These are phyloP conservation scores for Molorchus minor DNA, from an alignment of 2,888 invertebrate species.

Conservation along the genomic window DNA sequence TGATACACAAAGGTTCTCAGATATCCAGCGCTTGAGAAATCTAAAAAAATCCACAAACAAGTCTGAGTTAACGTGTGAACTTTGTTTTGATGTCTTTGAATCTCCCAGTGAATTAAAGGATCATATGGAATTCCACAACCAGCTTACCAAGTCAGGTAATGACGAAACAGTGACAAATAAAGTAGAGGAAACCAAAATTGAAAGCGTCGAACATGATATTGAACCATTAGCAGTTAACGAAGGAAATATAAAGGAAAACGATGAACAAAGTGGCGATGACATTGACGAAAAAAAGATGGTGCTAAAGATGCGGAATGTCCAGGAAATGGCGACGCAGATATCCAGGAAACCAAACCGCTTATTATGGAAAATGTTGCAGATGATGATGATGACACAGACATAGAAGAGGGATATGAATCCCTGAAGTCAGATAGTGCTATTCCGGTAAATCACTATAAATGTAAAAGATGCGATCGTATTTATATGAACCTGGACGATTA, in stretches of 20 bases:
- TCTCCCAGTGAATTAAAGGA: conserved; percentile 36
- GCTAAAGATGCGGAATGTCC: not conserved
- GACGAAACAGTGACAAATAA: too few relatives aligned
- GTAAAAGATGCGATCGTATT: conserved; percentile 21
- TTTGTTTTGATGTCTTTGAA: conserved; percentile 42
- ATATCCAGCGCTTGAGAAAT: too few relatives aligned
- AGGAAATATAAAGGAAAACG: too few relatives aligned
- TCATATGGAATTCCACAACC: conserved; percentile 44
- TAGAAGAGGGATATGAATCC: not conserved
- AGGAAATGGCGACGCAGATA: not conserved
- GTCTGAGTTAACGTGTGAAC: conserved; percentile 35
- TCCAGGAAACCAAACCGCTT: not conserved
- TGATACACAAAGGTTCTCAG: conserved; percentile 21
- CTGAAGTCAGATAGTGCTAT: conserved; percentile 10
- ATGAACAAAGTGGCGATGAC: not conserved
- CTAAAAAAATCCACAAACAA: not conserved
- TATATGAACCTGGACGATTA: conserved; percentile 15
- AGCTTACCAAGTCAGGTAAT: conserved; percentile 5
- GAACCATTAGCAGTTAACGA: too few relatives aligned
- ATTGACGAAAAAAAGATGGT: not conserved
- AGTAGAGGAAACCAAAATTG: too few relatives aligned
- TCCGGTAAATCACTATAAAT: conserved; percentile 24
- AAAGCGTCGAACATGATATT: too few relatives aligned
- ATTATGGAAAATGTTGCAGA: not conserved
- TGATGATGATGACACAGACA: not conserved